Conservation (phyloP, 2,888 invertebrate species). For the Phania funesta region DNA sequence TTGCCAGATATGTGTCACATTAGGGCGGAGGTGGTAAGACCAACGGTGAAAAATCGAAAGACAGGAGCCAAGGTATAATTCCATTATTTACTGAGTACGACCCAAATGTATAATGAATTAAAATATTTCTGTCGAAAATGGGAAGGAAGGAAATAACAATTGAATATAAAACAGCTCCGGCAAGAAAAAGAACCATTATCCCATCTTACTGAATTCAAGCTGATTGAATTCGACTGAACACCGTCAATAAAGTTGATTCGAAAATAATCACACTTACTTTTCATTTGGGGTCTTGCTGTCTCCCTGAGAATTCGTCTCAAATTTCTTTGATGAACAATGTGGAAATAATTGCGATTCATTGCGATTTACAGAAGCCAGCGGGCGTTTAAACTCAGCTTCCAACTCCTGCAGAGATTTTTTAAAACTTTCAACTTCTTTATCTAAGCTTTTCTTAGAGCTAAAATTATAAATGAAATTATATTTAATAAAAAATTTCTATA, state of each 20-base stretch:
- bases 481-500: not conserved
- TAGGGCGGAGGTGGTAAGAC: too few relatives aligned
- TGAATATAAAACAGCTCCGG: too few relatives aligned
- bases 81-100: too few relatives aligned
- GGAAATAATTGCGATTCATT: not conserved
- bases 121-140: too few relatives aligned
- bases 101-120: too few relatives aligned
- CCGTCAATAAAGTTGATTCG: not conserved
- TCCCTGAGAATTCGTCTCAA: not conserved
- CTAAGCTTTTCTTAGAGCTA: slow-evolving; percentile 73
- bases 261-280: slow-evolving; percentile 33
- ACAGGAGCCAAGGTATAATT: too few relatives aligned
- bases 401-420: slow-evolving; percentile 72
- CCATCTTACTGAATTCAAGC: not conserved
- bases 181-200: too few relatives aligned
- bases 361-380: slow-evolving; percentile 8
- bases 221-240: not conserved
- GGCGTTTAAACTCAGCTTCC: slow-evolving; percentile 69
- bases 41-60: too few relatives aligned
- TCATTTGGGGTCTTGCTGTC: not conserved
- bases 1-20: too few relatives aligned
- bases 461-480: slow-evolving; percentile 1
- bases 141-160: too few relatives aligned
- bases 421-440: slow-evolving; percentile 72
- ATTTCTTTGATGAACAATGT: slow-evolving; percentile 14